These are phyloP conservation scores for Perca flavescens DNA, from an alignment of 2,113 vertebrate species.

Conservation along the genomic window DNA sequence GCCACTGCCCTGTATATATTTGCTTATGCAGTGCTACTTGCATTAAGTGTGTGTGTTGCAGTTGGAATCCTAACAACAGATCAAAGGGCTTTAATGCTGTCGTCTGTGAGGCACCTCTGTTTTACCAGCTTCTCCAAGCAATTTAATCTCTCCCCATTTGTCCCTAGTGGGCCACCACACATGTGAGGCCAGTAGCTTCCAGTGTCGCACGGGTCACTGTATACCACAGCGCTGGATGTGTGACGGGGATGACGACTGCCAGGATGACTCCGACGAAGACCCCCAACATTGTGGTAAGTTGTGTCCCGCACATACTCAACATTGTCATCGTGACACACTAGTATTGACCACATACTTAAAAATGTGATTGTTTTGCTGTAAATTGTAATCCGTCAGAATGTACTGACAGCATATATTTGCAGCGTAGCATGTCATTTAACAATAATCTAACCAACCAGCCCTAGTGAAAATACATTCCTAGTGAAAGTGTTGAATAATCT, in stretches of 20 bases:
- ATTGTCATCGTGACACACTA: not conserved
- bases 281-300: constrained; percentile 85
- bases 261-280: constrained; percentile 94
- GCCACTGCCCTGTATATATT: no score
- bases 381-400: no score
- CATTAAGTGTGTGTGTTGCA: no score
- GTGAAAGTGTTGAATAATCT: no score
- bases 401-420: not conserved
- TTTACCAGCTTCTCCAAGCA: not conserved
- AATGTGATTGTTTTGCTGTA: no score
- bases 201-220: constrained; percentile 95
- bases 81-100: not conserved
- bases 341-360: not conserved
- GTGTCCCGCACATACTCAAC: not conserved
- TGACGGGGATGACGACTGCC: constrained; percentile 94
- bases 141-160: constrained; percentile 25
- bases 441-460: no score
- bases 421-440: not conserved
- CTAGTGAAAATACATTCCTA: no score
- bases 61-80: not conserved
- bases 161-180: constrained; percentile 92
- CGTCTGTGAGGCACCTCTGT: not conserved
- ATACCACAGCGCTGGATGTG: constrained; percentile 97
- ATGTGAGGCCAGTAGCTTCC: constrained; percentile 95
- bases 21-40: no score